These are phyloP conservation scores for Agrotis puta DNA, from an alignment of 2,888 invertebrate species.

Conservation along the genomic window DNA sequence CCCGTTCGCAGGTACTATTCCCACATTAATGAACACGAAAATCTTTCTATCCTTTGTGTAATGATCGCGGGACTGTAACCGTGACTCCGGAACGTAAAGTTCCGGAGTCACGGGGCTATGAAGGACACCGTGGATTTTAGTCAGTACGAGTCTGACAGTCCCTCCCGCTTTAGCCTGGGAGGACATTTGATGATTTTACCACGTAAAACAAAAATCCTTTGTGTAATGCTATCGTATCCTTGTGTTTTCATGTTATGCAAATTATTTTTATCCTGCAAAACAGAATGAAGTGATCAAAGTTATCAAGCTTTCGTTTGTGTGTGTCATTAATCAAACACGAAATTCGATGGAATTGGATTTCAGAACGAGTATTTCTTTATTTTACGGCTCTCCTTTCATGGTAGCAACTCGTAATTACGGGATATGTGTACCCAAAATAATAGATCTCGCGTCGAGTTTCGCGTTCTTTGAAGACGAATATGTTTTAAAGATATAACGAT, in stretches of 20 bases:
- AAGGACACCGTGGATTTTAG: too few relatives aligned
- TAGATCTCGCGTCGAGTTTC: constrained; percentile 46
- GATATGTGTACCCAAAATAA: constrained; percentile 59
- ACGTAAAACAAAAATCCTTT: too few relatives aligned
- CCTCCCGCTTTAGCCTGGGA: too few relatives aligned
- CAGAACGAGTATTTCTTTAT: constrained; percentile 51
- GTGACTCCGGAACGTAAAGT: too few relatives aligned
- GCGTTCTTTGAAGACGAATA: constrained; percentile 44
- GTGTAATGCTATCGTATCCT: constrained; percentile 28
- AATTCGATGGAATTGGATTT: constrained; percentile 62
- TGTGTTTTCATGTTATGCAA: constrained; percentile 57
- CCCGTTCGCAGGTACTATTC: constrained; percentile 15
- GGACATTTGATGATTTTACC: too few relatives aligned
- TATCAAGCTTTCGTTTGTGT: constrained; percentile 49
- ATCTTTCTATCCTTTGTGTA: constrained; percentile 37
- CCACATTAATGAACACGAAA: constrained; percentile 39
- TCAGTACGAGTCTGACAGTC: too few relatives aligned
- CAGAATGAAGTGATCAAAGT: constrained; percentile 39
- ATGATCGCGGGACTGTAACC: too few relatives aligned
- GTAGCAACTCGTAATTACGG: constrained; percentile 64
- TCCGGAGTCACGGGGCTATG: too few relatives aligned
- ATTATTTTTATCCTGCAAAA: constrained; percentile 43
- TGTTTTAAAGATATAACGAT: constrained; percentile 32
- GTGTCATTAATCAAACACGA: constrained; percentile 70
- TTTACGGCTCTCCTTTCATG: constrained; percentile 45